Percentiles rank a stretch among this genome's conserved stretches.
Evolutionary conservation across 1,140 invertebrate genomes (phyloP).

Genomic region (Sinella curviseta): DNA sequence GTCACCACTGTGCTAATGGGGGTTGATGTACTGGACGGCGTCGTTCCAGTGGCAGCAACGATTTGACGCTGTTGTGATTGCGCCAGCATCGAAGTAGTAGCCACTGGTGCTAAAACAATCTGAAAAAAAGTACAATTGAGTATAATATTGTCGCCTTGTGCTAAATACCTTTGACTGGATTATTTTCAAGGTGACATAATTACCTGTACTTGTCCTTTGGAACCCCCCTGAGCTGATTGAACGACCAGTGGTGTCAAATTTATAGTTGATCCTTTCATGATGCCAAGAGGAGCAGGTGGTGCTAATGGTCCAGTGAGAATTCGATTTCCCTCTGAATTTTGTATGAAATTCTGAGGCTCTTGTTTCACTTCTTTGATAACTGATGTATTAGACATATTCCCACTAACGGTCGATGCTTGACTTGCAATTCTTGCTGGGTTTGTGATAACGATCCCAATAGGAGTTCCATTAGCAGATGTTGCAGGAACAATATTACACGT

Average conservation of each 20-base stretch:
- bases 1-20: slow-evolving; percentile 33
- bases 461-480: slow-evolving; percentile 8
- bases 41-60: slow-evolving; percentile 22
- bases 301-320: background rate
- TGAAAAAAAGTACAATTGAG: background rate
- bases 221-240: slow-evolving; percentile 33
- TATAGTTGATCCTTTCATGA: slow-evolving; percentile 35
- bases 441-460: slow-evolving; percentile 37
- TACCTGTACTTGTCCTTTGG: slow-evolving; percentile 37
- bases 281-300: slow-evolving; percentile 1
- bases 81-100: slow-evolving; percentile 16
- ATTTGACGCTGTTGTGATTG: slow-evolving; percentile 30
- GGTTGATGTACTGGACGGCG: slow-evolving; percentile 6
- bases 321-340: slow-evolving; percentile 26
- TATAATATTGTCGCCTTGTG: background rate
- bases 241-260: slow-evolving; percentile 44
- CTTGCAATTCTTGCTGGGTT: slow-evolving; percentile 27
- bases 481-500: slow-evolving; percentile 2
- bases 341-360: background rate
- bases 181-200: background rate
- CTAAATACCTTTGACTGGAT: background rate
- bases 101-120: slow-evolving; percentile 34
- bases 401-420: background rate
- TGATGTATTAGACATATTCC: slow-evolving; percentile 16
- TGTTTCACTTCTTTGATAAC: slow-evolving; percentile 40